phyloP scores from a whole-genome alignment of 2,888 invertebrate genomes.

The Trissolcus japonicus region DNA sequence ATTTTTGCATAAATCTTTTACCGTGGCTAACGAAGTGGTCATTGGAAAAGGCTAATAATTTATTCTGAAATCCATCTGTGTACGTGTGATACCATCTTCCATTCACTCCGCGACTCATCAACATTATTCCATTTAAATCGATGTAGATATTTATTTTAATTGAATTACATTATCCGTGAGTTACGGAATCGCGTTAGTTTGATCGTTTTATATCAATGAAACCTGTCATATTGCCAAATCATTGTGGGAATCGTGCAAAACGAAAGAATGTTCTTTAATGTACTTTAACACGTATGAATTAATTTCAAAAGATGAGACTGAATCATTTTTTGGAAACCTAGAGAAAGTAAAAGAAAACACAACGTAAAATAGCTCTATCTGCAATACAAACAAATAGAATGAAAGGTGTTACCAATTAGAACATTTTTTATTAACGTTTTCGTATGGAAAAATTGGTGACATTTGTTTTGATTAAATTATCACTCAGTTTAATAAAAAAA shows the following conservation, averaged over 20 bases:
- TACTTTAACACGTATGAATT: conserved; percentile 13
- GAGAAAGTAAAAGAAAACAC: neutral
- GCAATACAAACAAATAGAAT: neutral
- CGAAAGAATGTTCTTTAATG: conserved; percentile 6
- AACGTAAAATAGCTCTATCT: neutral
- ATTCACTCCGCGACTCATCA: conserved; percentile 11
- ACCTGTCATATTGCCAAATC: conserved; percentile 29
- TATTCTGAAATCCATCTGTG: conserved; percentile 8
- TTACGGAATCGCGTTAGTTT: conserved; percentile 13
- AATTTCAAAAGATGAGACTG: neutral
- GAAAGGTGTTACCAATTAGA: neutral
- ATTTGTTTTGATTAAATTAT: too few species aligned
- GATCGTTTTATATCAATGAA: conserved; percentile 1
- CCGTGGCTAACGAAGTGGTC: neutral
- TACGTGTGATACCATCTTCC: conserved; percentile 26
- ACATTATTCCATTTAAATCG: conserved; percentile 11
- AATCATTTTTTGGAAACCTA: neutral
- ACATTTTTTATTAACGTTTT: neutral
- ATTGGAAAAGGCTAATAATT: conserved; percentile 10
- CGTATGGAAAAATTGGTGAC: neutral
- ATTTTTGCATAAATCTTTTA: neutral
- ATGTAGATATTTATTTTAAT: conserved; percentile 31
- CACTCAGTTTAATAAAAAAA: conserved; percentile 16
- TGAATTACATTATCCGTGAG: conserved; percentile 22
- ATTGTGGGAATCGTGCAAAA: conserved; percentile 38